Conservation (phyloP, 2,797 vertebrate species). For the Holocentrus rufus region DNA sequence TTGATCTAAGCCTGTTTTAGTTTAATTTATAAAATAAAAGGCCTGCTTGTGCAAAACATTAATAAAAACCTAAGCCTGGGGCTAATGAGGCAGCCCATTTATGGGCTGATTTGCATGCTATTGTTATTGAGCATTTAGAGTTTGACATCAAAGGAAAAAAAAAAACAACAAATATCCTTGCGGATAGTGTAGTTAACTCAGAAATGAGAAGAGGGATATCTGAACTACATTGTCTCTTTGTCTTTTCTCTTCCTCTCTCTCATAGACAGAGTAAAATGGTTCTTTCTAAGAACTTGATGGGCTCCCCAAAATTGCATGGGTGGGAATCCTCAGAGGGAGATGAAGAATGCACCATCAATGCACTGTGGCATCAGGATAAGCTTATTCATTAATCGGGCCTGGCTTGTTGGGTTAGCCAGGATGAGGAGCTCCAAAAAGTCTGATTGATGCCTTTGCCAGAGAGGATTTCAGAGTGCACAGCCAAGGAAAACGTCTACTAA, state of each 20-base stretch:
- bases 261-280: slow-evolving; percentile 34
- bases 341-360: slow-evolving; percentile 50
- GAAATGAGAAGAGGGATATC: slow-evolving; percentile 10
- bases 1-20: slow-evolving; percentile 38
- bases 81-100: slow-evolving; percentile 41
- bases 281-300: slow-evolving; percentile 51
- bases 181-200: slow-evolving; percentile 16
- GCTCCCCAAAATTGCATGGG: slow-evolving; percentile 56
- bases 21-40: slow-evolving; percentile 33
- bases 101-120: slow-evolving; percentile 51
- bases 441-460: slow-evolving; percentile 64
- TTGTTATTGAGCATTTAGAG: slow-evolving; percentile 42
- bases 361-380: slow-evolving; percentile 61
- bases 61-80: slow-evolving; percentile 38
- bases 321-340: slow-evolving; percentile 45
- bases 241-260: slow-evolving; percentile 5
- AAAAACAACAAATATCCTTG: slow-evolving; percentile 36
- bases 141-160: slow-evolving; percentile 54
- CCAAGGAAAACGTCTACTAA: slow-evolving; percentile 40
- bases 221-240: background rate
- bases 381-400: slow-evolving; percentile 65
- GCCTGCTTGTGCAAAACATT: slow-evolving; percentile 28
- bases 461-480: slow-evolving; percentile 60
- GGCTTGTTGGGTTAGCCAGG: slow-evolving; percentile 50
- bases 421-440: slow-evolving; percentile 54